Percentiles rank a stretch among this genome's conserved stretches.
These are phyloP conservation scores for Pelmatolapia mariae DNA, from an alignment of 2,113 vertebrate genomes.

Conservation along the genomic window DNA sequence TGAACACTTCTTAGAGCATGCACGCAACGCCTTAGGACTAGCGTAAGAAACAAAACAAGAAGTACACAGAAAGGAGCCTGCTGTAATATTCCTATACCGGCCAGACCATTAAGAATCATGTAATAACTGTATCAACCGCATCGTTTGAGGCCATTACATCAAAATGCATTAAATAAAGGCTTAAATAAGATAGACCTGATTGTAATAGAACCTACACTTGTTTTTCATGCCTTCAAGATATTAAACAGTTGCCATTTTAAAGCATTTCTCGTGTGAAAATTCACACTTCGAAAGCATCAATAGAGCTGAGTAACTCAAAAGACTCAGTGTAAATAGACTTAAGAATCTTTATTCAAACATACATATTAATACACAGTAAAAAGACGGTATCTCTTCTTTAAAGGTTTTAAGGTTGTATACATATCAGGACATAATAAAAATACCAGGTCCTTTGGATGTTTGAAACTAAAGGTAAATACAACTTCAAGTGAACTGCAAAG, in stretches of 20 bases:
- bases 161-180: neutral
- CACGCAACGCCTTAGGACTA: neutral
- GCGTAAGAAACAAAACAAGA: neutral
- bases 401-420: neutral
- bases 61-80: neutral
- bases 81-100: neutral
- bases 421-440: neutral
- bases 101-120: neutral
- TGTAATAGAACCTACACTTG: neutral
- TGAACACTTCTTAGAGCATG: neutral
- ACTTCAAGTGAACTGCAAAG: neutral
- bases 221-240: neutral
- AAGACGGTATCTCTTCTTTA: neutral
- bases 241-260: neutral
- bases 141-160: neutral
- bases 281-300: neutral
- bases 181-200: neutral
- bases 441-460: neutral
- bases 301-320: neutral
- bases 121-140: neutral
- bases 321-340: neutral
- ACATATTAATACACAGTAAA: neutral
- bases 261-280: neutral
- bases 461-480: neutral
- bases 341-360: neutral